A percentile compares a stretch with the other conserved stretches of the same genome.
Evolutionary conservation across 2,888 invertebrate species (phyloP).

Genomic region (Macrophya annulata): DNA sequence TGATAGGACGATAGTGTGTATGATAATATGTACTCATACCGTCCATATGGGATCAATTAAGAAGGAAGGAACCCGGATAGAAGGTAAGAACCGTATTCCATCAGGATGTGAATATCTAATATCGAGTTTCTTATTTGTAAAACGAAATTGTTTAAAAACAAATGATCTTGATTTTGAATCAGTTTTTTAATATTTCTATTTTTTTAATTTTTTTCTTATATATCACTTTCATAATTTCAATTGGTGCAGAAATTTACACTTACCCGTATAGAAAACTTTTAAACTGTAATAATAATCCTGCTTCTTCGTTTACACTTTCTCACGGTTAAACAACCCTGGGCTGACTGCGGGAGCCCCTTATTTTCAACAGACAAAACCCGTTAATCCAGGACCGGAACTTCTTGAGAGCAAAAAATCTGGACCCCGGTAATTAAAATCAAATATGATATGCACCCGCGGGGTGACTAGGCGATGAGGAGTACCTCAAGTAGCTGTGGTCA

Average conservation of each 20-base stretch:
- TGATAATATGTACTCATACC: not conserved
- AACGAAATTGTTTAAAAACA: constrained; percentile 63
- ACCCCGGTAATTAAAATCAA: not conserved
- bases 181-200: not conserved
- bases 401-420: not conserved
- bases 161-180: not conserved
- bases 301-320: not conserved
- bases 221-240: too few species aligned
- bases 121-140: constrained; percentile 73
- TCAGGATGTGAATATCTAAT: constrained; percentile 17
- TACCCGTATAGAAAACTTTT: too few species aligned
- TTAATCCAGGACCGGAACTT: not conserved
- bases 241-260: too few species aligned
- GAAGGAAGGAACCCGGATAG: constrained; percentile 58
- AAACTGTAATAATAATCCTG: too few species aligned
- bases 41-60: constrained; percentile 67
- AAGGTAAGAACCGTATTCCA: not conserved
- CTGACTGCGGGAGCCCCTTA: not conserved
- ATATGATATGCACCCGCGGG: not conserved
- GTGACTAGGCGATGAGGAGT: too few species aligned
- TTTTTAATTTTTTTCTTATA: too few species aligned
- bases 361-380: not conserved
- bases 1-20: constrained; percentile 59
- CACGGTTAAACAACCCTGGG: not conserved
- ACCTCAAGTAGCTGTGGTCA: too few species aligned